A percentile compares a stretch with the other conserved stretches of the same genome.
phyloP scores from a whole-genome alignment of 2,797 vertebrate species.

The Miichthys miiuy region DNA sequence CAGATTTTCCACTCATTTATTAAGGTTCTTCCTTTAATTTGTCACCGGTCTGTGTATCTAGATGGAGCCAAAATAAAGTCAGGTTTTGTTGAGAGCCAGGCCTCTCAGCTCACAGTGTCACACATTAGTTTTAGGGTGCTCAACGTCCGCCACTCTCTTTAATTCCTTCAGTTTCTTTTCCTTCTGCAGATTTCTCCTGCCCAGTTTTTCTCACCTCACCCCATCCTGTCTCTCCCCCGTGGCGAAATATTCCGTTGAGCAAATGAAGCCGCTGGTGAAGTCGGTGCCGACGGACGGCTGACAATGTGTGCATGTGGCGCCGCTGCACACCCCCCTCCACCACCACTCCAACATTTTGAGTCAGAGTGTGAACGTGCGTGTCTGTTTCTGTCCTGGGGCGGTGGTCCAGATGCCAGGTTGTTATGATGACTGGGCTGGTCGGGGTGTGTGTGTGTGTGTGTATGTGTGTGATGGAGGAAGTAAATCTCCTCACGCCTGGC shows the following conservation, averaged over 20 bases:
- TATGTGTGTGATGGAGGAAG: slow-evolving; percentile 40
- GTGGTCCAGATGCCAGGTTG: slow-evolving; percentile 55
- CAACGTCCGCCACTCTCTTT: background rate
- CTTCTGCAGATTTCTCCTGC: background rate
- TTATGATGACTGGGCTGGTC: slow-evolving; percentile 58
- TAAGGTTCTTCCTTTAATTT: background rate
- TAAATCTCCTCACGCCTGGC: slow-evolving; percentile 45
- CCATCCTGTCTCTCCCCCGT: background rate
- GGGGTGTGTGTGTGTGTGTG: slow-evolving; percentile 7
- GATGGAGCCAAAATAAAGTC: background rate
- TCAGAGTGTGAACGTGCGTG: slow-evolving; percentile 22
- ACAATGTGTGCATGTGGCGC: slow-evolving; percentile 15
- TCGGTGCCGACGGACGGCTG: slow-evolving; percentile 30
- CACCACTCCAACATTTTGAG: slow-evolving; percentile 1
- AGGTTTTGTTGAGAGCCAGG: background rate
- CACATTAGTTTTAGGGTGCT: background rate
- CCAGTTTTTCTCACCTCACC: background rate
- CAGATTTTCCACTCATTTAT: background rate
- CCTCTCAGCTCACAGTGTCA: background rate
- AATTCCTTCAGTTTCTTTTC: background rate
- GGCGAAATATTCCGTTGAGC: slow-evolving; percentile 13
- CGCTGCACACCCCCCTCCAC: background rate
- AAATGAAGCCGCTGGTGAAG: slow-evolving; percentile 27
- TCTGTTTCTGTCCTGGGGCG: slow-evolving; percentile 44
- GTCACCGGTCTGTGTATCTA: background rate